phyloP scores from a whole-genome alignment of 1,140 invertebrate genomes.

The Anastatus disparis region DNA sequence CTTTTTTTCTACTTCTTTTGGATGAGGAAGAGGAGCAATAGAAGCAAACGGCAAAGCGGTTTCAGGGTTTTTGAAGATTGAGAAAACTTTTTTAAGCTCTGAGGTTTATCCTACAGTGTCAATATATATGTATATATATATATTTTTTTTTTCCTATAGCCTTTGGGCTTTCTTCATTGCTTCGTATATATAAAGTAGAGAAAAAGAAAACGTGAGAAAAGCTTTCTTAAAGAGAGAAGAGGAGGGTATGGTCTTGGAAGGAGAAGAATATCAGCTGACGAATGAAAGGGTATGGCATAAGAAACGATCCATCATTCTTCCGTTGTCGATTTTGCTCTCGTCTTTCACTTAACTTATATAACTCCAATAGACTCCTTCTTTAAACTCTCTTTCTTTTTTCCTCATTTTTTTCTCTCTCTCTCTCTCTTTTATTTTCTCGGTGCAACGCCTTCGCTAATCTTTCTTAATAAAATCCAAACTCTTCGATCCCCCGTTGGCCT shows the following conservation, averaged over 20 bases:
- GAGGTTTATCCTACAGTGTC: conserved; percentile 28
- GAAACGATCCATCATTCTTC: conserved; percentile 30
- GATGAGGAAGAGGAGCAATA: too few species aligned
- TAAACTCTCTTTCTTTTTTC: background rate
- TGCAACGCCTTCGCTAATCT: conserved; percentile 7
- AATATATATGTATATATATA: too few species aligned
- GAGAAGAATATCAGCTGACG: background rate
- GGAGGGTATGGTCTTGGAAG: background rate
- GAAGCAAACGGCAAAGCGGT: background rate
- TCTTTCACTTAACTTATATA: conserved; percentile 33
- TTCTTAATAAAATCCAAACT: conserved; percentile 23
- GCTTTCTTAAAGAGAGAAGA: too few species aligned
- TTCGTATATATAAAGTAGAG: too few species aligned
- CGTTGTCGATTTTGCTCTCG: conserved; percentile 26
- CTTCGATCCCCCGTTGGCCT: background rate
- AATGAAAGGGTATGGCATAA: background rate
- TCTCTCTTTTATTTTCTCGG: background rate
- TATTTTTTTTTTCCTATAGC: conserved; percentile 27
- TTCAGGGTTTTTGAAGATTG: too few species aligned
- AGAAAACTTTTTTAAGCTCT: conserved; percentile 34
- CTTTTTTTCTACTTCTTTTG: too few species aligned
- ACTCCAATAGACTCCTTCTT: background rate
- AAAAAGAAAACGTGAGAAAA: too few species aligned
- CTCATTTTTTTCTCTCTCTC: background rate
- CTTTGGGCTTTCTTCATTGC: too few species aligned